Percentiles rank a stretch among this genome's conserved stretches.
Conservation (phyloP, 2,888 invertebrate genomes). For the Hydriomena furcata region DNA sequence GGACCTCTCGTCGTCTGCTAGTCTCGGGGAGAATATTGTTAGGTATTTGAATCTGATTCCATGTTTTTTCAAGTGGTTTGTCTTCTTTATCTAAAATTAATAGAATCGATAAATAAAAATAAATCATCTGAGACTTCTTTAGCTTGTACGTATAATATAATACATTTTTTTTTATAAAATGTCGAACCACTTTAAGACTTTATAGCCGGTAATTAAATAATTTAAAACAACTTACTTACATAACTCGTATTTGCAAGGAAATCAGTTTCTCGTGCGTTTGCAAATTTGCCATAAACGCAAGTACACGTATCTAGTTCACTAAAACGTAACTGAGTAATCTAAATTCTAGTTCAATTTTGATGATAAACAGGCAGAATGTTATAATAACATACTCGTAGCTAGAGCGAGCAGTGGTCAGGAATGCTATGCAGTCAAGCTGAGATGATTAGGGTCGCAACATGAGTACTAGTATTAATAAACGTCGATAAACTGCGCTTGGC, state of each 20-base stretch:
- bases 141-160: no score
- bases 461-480: not conserved
- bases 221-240: not conserved
- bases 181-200: no score
- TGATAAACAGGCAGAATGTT: constrained; percentile 10
- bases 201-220: not conserved
- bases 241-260: constrained; percentile 9
- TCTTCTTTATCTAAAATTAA: no score
- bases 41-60: not conserved
- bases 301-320: constrained; percentile 5
- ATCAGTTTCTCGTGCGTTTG: constrained; percentile 11
- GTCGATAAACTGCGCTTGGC: no score
- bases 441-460: not conserved
- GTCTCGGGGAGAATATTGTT: no score
- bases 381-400: constrained; percentile 3
- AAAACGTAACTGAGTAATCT: constrained; percentile 14
- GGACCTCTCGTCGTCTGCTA: no score
- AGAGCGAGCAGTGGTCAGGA: not conserved
- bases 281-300: constrained; percentile 12
- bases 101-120: no score
- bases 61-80: no score
- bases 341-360: constrained; percentile 16
- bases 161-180: no score
- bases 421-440: constrained; percentile 1
- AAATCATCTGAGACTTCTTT: no score